Percentiles rank a stretch among this genome's conserved stretches.
Conservation (phyloP, 2,797 vertebrate species). For the Falco cherrug region DNA sequence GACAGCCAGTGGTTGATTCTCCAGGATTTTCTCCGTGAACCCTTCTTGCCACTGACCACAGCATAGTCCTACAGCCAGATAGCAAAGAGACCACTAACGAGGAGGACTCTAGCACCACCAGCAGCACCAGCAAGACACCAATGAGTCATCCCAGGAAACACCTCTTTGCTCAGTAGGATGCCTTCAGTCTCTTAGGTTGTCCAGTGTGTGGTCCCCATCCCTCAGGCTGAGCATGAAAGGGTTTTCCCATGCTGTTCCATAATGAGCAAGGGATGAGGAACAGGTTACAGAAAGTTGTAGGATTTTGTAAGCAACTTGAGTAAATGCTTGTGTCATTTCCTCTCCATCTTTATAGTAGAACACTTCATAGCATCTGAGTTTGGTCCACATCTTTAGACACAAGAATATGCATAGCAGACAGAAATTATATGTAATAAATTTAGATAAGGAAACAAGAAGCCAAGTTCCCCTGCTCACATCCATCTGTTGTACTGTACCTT, state of each 20-base stretch:
- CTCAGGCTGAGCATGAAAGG: background rate
- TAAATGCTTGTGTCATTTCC: background rate
- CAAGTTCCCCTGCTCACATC: background rate
- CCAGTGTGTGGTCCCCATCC: background rate
- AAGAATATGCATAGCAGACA: background rate
- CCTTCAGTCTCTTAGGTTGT: background rate
- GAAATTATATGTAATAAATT: background rate
- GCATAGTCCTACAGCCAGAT: background rate
- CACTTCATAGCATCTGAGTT: background rate
- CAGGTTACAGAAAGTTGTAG: background rate
- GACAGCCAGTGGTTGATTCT: background rate
- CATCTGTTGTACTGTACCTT: background rate
- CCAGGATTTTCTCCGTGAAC: background rate
- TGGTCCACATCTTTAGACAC: background rate
- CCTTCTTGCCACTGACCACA: background rate
- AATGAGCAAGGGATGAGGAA: background rate
- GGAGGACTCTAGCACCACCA: background rate
- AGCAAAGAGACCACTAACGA: background rate
- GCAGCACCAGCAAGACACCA: background rate
- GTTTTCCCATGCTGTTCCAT: background rate
- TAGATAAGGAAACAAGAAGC: background rate
- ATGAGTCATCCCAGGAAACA: background rate
- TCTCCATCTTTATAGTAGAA: background rate
- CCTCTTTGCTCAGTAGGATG: background rate
- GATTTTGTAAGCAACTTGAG: background rate